These are phyloP conservation scores for Dunckerocampus dactyliophorus DNA, from an alignment of 2,113 vertebrate species.

Conservation along the genomic window DNA sequence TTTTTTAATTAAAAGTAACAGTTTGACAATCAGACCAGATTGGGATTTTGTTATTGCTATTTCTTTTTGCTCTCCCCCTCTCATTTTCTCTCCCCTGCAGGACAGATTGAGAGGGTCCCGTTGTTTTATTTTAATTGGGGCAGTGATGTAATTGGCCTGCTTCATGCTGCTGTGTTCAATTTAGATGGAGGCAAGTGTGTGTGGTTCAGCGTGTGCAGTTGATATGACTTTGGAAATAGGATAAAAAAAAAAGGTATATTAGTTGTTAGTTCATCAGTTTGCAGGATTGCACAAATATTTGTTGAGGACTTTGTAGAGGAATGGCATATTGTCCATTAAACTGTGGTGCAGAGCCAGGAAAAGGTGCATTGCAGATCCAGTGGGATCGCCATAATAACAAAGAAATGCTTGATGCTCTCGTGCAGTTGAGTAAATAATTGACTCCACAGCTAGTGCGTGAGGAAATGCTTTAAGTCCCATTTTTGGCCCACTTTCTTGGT, in stretches of 20 bases:
- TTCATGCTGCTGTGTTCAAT: slow-evolving; percentile 69
- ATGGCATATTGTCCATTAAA: no score
- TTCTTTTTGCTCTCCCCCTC: slow-evolving; percentile 46
- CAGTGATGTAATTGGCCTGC: slow-evolving; percentile 71
- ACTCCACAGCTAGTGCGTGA: neutral
- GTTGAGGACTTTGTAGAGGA: no score
- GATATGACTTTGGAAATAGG: slow-evolving; percentile 10
- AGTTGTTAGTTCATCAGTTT: no score
- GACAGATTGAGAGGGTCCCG: slow-evolving; percentile 71
- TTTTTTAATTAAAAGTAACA: slow-evolving; percentile 74
- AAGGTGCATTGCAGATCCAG: no score
- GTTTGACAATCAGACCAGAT: slow-evolving; percentile 68
- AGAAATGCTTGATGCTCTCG: neutral
- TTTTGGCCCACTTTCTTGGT: neutral
- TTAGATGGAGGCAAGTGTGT: slow-evolving; percentile 48
- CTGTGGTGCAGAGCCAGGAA: no score
- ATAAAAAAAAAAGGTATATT: neutral
- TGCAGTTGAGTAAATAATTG: neutral
- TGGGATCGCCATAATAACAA: neutral
- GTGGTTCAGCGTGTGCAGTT: slow-evolving; percentile 4
- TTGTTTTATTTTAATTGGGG: slow-evolving; percentile 76
- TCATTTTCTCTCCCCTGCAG: slow-evolving; percentile 71
- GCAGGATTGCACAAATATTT: no score
- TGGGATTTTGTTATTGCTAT: slow-evolving; percentile 65
- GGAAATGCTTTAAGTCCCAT: neutral